Conservation (phyloP, 2,113 vertebrate genomes). For the Protobothrops mucrosquamatus region DNA sequence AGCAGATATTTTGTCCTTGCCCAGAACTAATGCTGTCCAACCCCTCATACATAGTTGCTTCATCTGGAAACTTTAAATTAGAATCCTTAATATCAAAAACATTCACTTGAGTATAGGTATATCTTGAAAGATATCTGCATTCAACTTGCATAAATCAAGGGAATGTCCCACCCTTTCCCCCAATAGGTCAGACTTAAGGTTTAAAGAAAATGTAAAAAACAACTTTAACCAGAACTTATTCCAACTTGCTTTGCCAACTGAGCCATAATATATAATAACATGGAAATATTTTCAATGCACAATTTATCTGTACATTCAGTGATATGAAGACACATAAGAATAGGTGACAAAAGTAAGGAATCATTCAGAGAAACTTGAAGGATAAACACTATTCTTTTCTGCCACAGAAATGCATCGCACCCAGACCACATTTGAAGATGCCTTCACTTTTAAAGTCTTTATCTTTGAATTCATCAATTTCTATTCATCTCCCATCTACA, state of each 20-base stretch:
- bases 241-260: neutral
- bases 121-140: neutral
- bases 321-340: neutral
- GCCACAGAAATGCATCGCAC: conserved; percentile 63
- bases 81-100: neutral
- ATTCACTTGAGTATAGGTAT: neutral
- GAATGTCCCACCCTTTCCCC: neutral
- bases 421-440: conserved; percentile 56
- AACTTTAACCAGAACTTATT: neutral
- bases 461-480: conserved; percentile 66
- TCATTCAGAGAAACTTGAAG: neutral
- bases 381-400: neutral
- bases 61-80: neutral
- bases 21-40: neutral
- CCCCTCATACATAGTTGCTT: neutral
- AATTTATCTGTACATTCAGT: neutral
- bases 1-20: neutral
- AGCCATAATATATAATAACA: neutral
- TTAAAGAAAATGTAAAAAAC: neutral
- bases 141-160: neutral
- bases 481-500: conserved; percentile 59
- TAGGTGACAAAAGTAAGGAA: neutral
- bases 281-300: neutral
- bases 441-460: conserved; percentile 63
- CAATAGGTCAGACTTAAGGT: neutral